Evolutionary conservation across 2,113 vertebrate genomes (phyloP), one percentile per base, ranked within the genome.

Genomic region (Salminus brasiliensis): DNA sequence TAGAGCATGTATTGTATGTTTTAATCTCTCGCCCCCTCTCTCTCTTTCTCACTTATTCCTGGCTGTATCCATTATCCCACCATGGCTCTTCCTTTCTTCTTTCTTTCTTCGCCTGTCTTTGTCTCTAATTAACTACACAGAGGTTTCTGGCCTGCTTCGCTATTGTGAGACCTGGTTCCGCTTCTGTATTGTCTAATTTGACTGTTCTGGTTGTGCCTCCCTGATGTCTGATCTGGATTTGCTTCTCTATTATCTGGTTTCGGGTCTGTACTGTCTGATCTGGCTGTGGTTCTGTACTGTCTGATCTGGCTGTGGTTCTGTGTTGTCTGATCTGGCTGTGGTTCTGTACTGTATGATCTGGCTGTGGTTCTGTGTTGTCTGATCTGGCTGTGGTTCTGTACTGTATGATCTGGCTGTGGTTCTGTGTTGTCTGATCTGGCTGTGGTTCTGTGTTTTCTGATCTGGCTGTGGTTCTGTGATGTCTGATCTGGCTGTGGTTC

Each of bases 81-180:
- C 23, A 55, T 68, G 66, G 25, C 34, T 53, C 29, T 73, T 25
- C 32, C 18, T 72, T 69, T 34, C 27, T 78, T 57, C 15, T 70
- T 59, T 34, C n/a, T 79, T 60, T 49, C 53, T 55, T 65, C 11
- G 13, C 13, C 32, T 10, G n/a, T 34, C 23, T 66, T 76, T 27
- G 11, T 53, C 39, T 63, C 45, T 63, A 79, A 72, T 79, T 15
- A 72, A 12, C 25, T 41, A 63, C 55, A 66, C 30, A 27, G 41
- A 52, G 12, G 39, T 21, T 25, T 8, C 57, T 62, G 21, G 41
- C 63, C 16, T 69, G 49, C 13, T 21, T 72, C 25, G 23, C 27
- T 45, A 52, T 63, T 27, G 6, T 52, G 16, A 21, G 16, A 52
- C 6, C 47, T 52, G 21, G 6, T 52, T 52, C 47, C 21, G 0